Evolutionary conservation across 1,140 invertebrate species (phyloP), one percentile per base, ranked within the genome.

Genomic region (Sinella curviseta): DNA sequence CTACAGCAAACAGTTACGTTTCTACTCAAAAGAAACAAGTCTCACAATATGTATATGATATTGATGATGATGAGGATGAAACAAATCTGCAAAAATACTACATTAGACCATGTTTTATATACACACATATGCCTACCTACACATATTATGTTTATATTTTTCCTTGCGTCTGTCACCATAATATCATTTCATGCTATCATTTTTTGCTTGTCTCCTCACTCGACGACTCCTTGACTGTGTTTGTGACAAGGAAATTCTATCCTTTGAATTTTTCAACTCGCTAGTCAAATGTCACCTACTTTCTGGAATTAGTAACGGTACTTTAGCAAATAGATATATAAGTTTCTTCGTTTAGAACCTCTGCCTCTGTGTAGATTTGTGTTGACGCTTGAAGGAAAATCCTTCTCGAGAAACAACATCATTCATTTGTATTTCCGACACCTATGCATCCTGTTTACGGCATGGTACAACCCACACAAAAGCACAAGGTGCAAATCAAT

Each of bases 171-270:
- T 70, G 65, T 70, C 65, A 70, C 65, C 57, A 26, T 65, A 2
- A 70, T 70, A 70, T 70, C 65, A 70, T 70, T 70, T 30, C 31
- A 70, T 70, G 65, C 31, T 70, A 70, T 70, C 65, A 70, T 70
- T 30, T 70, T 33, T 70, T 70, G 2, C 65, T 70, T 70, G 65
- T 70, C 28, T 70, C 14, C 65, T 70, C 65, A n/a, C 14, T 26
- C 14, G 24, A 14, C 24, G 57, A 70, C 65, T 70, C 65, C 31
- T 65, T 65, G 57, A 16, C 3, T 17, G 16, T 65, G 57, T 48
- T 60, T 70, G 26, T 70, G 65, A 70, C 65, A 70, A 30, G 65
- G 65, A 70, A 70, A 70, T 30, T 70, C 30, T 70, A 70, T 70
- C 26, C 65, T 12, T 33, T 70, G 65, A 70, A 70, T 70, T 70